These are phyloP conservation scores for Rhagonycha lutea DNA, from an alignment of 2,888 invertebrate species.

Conservation along the genomic window DNA sequence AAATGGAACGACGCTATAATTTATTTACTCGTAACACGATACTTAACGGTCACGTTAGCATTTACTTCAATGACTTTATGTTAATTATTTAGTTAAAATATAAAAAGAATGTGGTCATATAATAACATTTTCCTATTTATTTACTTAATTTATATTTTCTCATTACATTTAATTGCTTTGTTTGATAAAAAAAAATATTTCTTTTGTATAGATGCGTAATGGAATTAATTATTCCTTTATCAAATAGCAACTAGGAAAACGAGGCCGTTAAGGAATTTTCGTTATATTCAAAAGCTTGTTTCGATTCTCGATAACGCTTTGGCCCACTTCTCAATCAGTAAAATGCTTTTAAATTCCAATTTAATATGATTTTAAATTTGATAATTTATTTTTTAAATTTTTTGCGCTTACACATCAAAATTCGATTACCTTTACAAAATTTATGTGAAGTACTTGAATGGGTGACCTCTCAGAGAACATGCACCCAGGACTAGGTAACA, in stretches of 20 bases:
- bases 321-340: not conserved
- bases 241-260: not conserved
- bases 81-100: conserved; percentile 42
- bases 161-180: not conserved
- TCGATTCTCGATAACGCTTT: not conserved
- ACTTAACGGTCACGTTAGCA: conserved; percentile 50
- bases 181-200: not conserved
- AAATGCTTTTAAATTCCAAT: not conserved
- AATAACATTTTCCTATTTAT: not conserved
- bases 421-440: no score
- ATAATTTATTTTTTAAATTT: not conserved
- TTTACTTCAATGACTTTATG: conserved; percentile 42
- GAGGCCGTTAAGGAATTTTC: not conserved
- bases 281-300: not conserved
- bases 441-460: no score
- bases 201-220: not conserved
- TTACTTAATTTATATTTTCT: not conserved
- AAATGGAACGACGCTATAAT: conserved; percentile 48
- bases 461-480: no score
- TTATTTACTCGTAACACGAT: conserved; percentile 49
- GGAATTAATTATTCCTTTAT: not conserved
- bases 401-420: no score
- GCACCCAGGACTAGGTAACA: no score
- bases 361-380: no score
- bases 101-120: not conserved